Evolutionary conservation across 2,888 invertebrate species (phyloP), one percentile per base, ranked within the genome.

Genomic region (Drosophila incognita): DNA sequence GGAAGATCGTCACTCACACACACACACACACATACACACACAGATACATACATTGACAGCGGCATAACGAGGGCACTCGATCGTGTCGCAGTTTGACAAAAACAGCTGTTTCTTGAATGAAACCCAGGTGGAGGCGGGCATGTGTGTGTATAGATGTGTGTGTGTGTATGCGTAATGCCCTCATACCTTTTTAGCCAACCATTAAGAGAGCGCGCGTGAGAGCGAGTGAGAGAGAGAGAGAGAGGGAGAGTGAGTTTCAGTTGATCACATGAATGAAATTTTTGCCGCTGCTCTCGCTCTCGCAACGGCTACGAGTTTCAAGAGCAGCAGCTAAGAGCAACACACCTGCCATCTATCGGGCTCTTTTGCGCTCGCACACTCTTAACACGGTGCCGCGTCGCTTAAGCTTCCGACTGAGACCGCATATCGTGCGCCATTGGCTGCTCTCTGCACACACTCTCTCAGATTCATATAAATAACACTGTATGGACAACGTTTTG

Each of bases 401-500:
- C 91, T 92, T 91, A 92, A 93, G 91, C 92, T 93, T 92, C 87
- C 91, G 92, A 90, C 90, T 88, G 48, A 29, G 64, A 10, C 35
- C 56, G 72, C 38, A 58, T 52, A n/a, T 51, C 60, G 63, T 54
- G 59, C 48, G 52, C 53, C 67, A 33, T 53, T 5, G 40, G 18
- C 58, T 33, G 46, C 64, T 48, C 63, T 46, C 71, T 51, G 31
- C 57, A 56, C 38, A 29, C 69, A 31, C 63, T 51, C 59, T 38
- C 38, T 78, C 78, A 53, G 78, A 79, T 79, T 79, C 79, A 79
- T 79, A 79, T 79, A 89, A 79, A 79, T 79, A 79, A 75, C 79
- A 68, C 79, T 40, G 79, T 75, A 64, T 61, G 72, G 79, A 85
- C 90, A 90, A 92, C 89, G 92, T 91, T 91, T 79, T 79, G 90